Evolutionary conservation across 2,888 invertebrate species (phyloP).

Genomic region (Phortica magna): DNA sequence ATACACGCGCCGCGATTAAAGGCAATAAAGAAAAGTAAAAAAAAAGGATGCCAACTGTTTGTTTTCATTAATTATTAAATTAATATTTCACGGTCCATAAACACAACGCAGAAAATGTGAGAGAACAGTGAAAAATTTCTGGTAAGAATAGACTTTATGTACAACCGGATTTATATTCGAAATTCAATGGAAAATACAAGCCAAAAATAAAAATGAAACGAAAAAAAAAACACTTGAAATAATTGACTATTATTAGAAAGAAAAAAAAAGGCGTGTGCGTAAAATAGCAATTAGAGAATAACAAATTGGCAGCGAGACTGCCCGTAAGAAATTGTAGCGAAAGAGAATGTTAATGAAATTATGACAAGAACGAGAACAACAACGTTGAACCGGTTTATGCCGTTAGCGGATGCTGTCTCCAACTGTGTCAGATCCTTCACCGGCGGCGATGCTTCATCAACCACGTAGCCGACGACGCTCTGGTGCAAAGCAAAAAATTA

Average conservation of each 20-base stretch:
- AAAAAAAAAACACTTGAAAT: not conserved
- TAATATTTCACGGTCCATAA: not conserved
- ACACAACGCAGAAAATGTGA: not conserved
- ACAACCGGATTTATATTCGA: not conserved
- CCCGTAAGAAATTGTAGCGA: conserved; percentile 9
- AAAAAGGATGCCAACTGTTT: not conserved
- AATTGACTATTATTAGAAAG: not conserved
- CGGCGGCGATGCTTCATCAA: not conserved
- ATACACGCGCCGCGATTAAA: conserved; percentile 16
- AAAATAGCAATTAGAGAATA: not conserved
- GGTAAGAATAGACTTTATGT: not conserved
- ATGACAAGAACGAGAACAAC: conserved; percentile 13
- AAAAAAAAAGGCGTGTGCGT: not conserved
- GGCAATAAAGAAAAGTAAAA: not conserved
- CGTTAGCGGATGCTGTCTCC: conserved; percentile 7
- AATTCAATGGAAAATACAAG: not conserved
- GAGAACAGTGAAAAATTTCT: not conserved
- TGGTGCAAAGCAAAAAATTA: too few relatives aligned
- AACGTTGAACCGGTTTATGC: conserved; percentile 2
- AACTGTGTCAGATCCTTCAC: not conserved
- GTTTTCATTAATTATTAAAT: conserved; percentile 21
- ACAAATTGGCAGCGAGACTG: not conserved
- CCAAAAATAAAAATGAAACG: conserved; percentile 6
- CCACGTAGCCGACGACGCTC: not conserved
- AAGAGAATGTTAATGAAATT: conserved; percentile 23